Percentiles rank a stretch among this genome's conserved stretches.
These are phyloP conservation scores for Atlantisia rogersi DNA, from an alignment of 2,113 vertebrate genomes.

Conservation along the genomic window DNA sequence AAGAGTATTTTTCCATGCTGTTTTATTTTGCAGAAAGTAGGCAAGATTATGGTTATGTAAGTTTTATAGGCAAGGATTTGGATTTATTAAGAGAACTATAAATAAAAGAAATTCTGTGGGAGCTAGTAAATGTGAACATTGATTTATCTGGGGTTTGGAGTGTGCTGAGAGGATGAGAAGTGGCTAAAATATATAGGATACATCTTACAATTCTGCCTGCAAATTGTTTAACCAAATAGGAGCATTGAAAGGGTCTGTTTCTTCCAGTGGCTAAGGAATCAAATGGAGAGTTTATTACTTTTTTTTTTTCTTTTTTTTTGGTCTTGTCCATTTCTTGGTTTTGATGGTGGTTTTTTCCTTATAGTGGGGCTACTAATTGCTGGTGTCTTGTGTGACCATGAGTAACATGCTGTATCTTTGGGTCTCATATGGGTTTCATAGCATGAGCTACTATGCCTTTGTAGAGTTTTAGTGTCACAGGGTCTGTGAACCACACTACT, in stretches of 20 bases:
- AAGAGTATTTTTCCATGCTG: neutral
- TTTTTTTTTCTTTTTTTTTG: neutral
- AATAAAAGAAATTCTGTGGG: neutral
- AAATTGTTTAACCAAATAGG: neutral
- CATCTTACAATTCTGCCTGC: neutral
- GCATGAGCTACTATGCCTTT: neutral
- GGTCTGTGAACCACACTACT: neutral
- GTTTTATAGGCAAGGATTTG: neutral
- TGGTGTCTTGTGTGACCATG: neutral
- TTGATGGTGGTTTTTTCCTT: neutral
- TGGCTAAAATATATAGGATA: neutral
- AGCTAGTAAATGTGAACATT: neutral
- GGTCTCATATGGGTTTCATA: neutral
- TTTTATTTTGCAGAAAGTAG: neutral
- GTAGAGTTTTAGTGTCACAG: neutral
- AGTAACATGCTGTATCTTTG: neutral
- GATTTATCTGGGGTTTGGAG: neutral
- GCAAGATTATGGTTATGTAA: neutral
- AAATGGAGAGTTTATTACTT: neutral
- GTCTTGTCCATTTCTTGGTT: too few species aligned
- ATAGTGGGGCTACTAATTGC: neutral
- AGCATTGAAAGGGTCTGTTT: neutral
- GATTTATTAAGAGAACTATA: neutral
- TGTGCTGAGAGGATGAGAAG: neutral
- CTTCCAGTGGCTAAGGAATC: neutral